Evolutionary conservation across 2,888 invertebrate species (phyloP), one percentile per base, ranked within the genome.

Genomic region (Plutella xylostella): DNA sequence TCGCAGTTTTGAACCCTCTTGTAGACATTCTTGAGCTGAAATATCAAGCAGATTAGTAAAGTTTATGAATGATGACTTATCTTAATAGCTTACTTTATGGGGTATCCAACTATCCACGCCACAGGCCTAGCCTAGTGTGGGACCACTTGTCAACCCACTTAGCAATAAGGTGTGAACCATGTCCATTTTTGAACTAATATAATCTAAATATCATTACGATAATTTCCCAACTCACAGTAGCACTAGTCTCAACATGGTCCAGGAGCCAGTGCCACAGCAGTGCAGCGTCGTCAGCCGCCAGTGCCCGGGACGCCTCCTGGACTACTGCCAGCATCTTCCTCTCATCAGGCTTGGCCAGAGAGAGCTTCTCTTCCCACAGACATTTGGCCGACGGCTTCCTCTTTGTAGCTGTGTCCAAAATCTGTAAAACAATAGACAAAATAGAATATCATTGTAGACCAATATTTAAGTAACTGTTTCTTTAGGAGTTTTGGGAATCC

Each of bases 1-100:
- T 86, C 83, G 57, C 85, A 84, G 51, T 69, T 77, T 46, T 87
- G 65, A 46, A 79, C 72, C 51, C 69, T 77, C 44, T 67, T 66
- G 49, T 69, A 65, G 28, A 80, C 58, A 41, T 58, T 68, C 41
- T 72, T 72, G 1, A 85, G 48, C 85, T 85, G 65, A 42, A 75
- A 78, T 18, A n/a, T n/a, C n/a, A n/a, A n/a, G n/a, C n/a, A n/a
- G n/a, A n/a, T n/a, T n/a, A n/a, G n/a, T n/a, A n/a, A n/a, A n/a
- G n/a, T n/a, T n/a, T n/a, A n/a, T n/a, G n/a, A n/a, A n/a, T n/a
- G n/a, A n/a, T n/a, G n/a, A n/a, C n/a, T n/a, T n/a, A n/a, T n/a
- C n/a, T n/a, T n/a, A n/a, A n/a, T n/a, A n/a, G n/a, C n/a, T n/a
- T n/a, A n/a, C n/a, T n/a, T n/a, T n/a, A n/a, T n/a, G n/a, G n/a